Evolutionary conservation across 1,140 invertebrate species (phyloP), one percentile per base, ranked within the genome.

Genomic region (Triops longicaudatus): DNA sequence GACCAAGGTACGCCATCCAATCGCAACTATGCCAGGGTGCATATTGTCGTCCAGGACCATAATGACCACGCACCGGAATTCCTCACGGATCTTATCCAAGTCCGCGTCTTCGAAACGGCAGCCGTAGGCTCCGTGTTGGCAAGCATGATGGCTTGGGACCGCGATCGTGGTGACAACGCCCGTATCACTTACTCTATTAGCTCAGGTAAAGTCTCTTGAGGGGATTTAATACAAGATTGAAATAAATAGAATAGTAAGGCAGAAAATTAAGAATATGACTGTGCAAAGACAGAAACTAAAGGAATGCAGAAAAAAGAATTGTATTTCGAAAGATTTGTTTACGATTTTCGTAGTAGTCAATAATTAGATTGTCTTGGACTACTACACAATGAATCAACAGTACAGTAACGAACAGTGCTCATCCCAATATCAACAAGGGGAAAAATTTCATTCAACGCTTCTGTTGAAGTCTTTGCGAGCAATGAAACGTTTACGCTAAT

Each of bases 31-130:
- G 93, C 94, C 1, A 86, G 94, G 80, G 91, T 97, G 0, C 85
- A 90, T 31, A 89, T 97, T 72, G 89, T 88, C 73, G 92, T 97
- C 0, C 88, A 90, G 80, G 95, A 96, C 85, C 90, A 93, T 79
- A 97, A 97, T 84, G 95, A 97, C 83, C 93, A 96, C 82, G 86
- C 90, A 28, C 95, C 95, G 0, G 89, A 91, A 82, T 96, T 96
- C 81, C 90, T 91, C 73, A 88, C 89, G 37, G 87, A 89, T 80
- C 88, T 92, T 72, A 87, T 93, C 12, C 88, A 92, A 82, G 91
- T 89, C 27, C 91, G 91, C 82, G 88, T 93, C 1, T 91, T 86
- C 79, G 92, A 93, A 84, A 92, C 90, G 2, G 89, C 92, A 6
- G 86, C 89, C 0, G 83, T 93, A 72, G 92, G 91, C 11, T 90